Percentiles rank a stretch among this genome's conserved stretches.
These are phyloP conservation scores for Cylindroiulus punctatus DNA, from an alignment of 2,888 invertebrate genomes.

Conservation along the genomic window DNA sequence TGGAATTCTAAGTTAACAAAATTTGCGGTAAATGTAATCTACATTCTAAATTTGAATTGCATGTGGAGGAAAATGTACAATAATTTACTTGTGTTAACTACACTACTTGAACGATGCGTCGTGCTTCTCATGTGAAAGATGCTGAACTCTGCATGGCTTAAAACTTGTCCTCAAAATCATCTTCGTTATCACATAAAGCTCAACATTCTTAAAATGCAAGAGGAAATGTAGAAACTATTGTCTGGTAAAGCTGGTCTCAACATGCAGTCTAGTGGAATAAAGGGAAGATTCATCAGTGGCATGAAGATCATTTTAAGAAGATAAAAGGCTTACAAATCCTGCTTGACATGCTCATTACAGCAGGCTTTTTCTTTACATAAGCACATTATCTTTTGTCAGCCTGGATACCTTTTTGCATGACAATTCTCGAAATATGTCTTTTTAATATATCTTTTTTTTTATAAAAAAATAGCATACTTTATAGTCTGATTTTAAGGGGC, in stretches of 20 bases:
- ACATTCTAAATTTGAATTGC: too few relatives aligned
- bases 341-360: constrained; percentile 16
- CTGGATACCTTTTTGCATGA: neutral
- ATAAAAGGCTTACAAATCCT: constrained; percentile 19
- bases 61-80: too few relatives aligned
- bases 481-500: neutral
- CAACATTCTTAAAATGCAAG: neutral
- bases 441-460: neutral
- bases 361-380: constrained; percentile 5
- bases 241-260: neutral
- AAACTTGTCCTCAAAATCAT: constrained; percentile 11
- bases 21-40: too few relatives aligned
- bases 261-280: neutral
- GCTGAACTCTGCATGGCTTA: neutral
- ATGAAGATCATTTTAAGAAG: constrained; percentile 38
- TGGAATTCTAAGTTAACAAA: too few relatives aligned
- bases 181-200: neutral
- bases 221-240: neutral
- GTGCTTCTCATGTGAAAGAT: neutral
- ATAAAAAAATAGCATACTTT: neutral
- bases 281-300: constrained; percentile 10
- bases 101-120: too few relatives aligned
- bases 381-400: constrained; percentile 29
- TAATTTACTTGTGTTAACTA: too few relatives aligned
- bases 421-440: neutral